phyloP scores from a whole-genome alignment of 2,113 vertebrate species.

The Cacatua alba region DNA sequence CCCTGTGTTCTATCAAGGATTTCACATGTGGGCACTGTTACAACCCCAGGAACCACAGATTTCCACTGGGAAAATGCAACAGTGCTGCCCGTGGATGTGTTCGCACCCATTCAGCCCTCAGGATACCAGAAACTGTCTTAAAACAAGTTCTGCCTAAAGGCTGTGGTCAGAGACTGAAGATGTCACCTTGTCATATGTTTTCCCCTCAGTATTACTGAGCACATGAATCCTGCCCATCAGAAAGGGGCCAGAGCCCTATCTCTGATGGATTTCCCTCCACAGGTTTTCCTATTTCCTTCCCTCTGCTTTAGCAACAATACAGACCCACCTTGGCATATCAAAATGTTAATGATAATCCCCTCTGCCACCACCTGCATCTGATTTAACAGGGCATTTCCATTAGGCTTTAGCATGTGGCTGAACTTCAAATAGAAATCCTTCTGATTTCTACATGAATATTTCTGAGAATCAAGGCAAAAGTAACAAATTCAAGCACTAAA shows the following conservation, averaged over 20 bases:
- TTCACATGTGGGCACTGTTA: not conserved
- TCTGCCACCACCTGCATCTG: not conserved
- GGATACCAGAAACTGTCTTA: not conserved
- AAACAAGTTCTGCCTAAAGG: not conserved
- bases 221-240: not conserved
- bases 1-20: not conserved
- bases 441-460: not conserved
- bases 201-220: not conserved
- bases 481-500: not conserved
- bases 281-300: not conserved
- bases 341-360: not conserved
- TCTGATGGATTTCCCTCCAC: not conserved
- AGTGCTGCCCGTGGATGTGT: fast-evolving
- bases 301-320: not conserved
- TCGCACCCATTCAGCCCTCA: not conserved
- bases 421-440: not conserved
- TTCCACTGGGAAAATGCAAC: not conserved
- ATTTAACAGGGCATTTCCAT: not conserved
- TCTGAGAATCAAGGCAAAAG: not conserved
- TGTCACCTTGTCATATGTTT: fast-evolving
- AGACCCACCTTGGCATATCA: not conserved
- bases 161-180: not conserved
- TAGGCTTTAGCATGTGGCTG: not conserved
- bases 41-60: not conserved
- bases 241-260: not conserved